Conservation (phyloP, 2,113 vertebrate species). For the Anoplopoma fimbria region DNA sequence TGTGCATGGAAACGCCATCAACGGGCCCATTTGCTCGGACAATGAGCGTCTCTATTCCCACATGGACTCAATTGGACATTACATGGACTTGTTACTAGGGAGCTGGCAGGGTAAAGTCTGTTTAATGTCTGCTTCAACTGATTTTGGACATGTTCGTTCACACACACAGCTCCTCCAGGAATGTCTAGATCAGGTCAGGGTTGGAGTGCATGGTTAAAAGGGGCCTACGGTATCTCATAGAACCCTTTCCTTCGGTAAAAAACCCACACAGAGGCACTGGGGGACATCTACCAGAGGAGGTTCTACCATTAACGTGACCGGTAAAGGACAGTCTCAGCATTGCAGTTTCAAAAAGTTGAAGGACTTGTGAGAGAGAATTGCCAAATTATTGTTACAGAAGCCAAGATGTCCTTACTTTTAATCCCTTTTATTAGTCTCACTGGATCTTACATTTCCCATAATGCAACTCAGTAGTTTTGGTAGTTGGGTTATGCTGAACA, state of each 20-base stretch:
- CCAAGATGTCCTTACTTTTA: background rate
- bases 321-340: background rate
- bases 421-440: background rate
- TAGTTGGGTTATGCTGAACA: background rate
- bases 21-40: background rate
- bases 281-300: background rate
- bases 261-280: background rate
- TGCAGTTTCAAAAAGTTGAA: background rate
- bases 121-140: background rate
- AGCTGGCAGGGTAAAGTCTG: background rate
- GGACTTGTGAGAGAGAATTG: background rate
- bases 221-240: background rate
- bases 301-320: background rate
- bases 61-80: background rate
- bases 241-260: background rate
- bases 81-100: background rate
- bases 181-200: background rate
- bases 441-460: background rate
- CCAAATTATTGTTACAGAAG: too few relatives aligned
- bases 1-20: background rate
- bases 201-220: background rate
- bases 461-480: background rate
- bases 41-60: background rate
- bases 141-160: background rate
- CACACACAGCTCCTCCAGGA: background rate